Conservation (phyloP, 2,888 invertebrate species). For the Yponomeuta evonymella region DNA sequence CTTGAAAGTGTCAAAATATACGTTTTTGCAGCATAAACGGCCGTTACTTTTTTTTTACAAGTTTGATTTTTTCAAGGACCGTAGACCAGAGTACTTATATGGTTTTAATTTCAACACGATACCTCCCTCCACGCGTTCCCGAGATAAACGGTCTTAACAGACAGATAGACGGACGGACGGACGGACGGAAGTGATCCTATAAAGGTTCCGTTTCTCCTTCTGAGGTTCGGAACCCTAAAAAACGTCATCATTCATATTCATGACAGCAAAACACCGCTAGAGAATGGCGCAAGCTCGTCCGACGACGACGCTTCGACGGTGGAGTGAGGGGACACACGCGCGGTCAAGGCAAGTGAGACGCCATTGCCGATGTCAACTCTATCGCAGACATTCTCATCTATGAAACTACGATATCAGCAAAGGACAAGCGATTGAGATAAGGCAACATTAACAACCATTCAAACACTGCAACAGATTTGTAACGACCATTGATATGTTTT, state of each 20-base stretch:
- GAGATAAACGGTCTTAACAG: too few species aligned
- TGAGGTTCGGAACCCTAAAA: too few species aligned
- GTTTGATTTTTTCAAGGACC: too few species aligned
- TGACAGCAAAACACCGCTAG: neutral
- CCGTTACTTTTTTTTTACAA: too few species aligned
- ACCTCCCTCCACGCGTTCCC: too few species aligned
- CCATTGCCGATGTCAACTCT: slow-evolving; percentile 52
- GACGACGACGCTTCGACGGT: neutral
- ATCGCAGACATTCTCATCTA: neutral
- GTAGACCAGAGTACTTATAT: too few species aligned
- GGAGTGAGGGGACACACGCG: slow-evolving; percentile 63
- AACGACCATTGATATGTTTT: neutral
- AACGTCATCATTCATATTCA: neutral
- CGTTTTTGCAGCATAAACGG: too few species aligned
- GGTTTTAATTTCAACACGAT: too few species aligned
- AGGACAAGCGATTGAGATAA: neutral
- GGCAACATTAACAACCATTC: neutral
- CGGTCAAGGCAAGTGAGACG: slow-evolving; percentile 69
- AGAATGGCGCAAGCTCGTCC: neutral
- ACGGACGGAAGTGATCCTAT: too few species aligned
- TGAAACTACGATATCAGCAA: neutral
- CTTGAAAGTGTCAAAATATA: too few species aligned
- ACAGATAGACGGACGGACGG: too few species aligned
- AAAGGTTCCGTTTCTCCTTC: too few species aligned
- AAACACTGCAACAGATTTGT: neutral